Evolutionary conservation across 1,140 invertebrate genomes (phyloP).

Genomic region (Odontomachus brunneus): DNA sequence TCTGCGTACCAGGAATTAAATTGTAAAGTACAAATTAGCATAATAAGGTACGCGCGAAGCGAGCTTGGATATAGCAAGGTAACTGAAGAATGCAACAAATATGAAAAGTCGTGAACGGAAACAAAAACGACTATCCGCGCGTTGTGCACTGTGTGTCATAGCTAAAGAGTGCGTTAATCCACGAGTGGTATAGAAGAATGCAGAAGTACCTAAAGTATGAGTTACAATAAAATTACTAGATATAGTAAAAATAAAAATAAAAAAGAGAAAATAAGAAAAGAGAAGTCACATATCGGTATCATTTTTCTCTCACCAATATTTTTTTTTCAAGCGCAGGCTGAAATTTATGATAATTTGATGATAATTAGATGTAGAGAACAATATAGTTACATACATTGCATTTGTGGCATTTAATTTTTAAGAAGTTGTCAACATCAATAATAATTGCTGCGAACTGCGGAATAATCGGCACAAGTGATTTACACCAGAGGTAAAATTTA

Average conservation of each 20-base stretch:
- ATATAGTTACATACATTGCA: too few relatives aligned
- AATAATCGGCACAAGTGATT: too few relatives aligned
- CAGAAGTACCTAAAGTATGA: slow-evolving; percentile 1
- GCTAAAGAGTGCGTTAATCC: slow-evolving; percentile 18
- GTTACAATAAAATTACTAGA: slow-evolving; percentile 1
- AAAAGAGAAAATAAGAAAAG: too few relatives aligned
- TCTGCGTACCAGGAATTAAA: slow-evolving; percentile 38
- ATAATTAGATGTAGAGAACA: too few relatives aligned
- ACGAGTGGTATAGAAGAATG: not conserved
- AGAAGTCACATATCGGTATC: too few relatives aligned
- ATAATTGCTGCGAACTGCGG: too few relatives aligned
- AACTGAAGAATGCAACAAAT: slow-evolving; percentile 42
- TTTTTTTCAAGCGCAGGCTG: too few relatives aligned
- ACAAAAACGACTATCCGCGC: not conserved
- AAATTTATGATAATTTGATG: too few relatives aligned
- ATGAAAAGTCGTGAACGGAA: slow-evolving; percentile 26
- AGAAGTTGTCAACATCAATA: too few relatives aligned
- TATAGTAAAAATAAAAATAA: not conserved
- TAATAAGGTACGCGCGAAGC: slow-evolving; percentile 50
- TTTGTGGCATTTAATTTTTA: too few relatives aligned
- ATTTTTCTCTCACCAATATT: too few relatives aligned
- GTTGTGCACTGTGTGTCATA: not conserved
- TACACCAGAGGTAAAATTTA: not conserved
- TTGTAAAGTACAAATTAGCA: slow-evolving; percentile 39
- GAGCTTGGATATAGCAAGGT: slow-evolving; percentile 34